These are phyloP conservation scores for zebrafish (Danio rerio) DNA, from an alignment of 2,113 vertebrate species.

Conservation along the genomic window DNA sequence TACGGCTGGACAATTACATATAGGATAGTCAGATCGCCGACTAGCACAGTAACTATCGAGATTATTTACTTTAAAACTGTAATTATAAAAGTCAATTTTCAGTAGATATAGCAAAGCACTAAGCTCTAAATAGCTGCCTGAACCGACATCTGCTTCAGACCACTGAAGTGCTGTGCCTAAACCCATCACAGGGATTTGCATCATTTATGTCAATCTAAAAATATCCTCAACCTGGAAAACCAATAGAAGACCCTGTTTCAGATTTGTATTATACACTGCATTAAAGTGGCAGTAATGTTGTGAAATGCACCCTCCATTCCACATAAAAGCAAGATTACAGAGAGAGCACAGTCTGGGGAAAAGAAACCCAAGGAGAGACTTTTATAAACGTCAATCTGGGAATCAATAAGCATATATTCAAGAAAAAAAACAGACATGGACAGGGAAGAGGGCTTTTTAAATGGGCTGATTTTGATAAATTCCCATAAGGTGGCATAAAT, in stretches of 20 bases:
- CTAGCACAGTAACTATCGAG: slow-evolving; percentile 5
- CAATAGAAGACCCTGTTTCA: not conserved
- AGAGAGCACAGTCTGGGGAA: not conserved
- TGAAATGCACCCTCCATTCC: not conserved
- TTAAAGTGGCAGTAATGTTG: not conserved
- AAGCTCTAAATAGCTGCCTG: slow-evolving; percentile 12
- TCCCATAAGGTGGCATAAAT: too few relatives aligned
- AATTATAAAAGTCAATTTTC: slow-evolving; percentile 11
- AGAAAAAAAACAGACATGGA: not conserved
- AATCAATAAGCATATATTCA: not conserved
- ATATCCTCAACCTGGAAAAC: slow-evolving; percentile 18
- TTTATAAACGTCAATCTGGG: not conserved
- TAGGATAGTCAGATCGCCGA: not conserved
- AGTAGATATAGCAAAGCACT: not conserved
- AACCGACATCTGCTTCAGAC: slow-evolving; percentile 27
- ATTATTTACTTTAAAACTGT: not conserved
- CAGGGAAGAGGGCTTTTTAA: too few relatives aligned
- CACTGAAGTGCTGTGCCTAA: slow-evolving; percentile 27
- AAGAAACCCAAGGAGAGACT: not conserved
- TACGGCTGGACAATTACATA: not conserved
- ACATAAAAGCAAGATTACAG: not conserved
- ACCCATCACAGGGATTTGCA: slow-evolving; percentile 21
- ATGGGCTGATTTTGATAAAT: too few relatives aligned
- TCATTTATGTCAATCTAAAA: slow-evolving; percentile 33
- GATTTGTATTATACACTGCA: not conserved